These are phyloP conservation scores for Drosophila infuscata DNA, from an alignment of 2,888 invertebrate species.

Conservation along the genomic window DNA sequence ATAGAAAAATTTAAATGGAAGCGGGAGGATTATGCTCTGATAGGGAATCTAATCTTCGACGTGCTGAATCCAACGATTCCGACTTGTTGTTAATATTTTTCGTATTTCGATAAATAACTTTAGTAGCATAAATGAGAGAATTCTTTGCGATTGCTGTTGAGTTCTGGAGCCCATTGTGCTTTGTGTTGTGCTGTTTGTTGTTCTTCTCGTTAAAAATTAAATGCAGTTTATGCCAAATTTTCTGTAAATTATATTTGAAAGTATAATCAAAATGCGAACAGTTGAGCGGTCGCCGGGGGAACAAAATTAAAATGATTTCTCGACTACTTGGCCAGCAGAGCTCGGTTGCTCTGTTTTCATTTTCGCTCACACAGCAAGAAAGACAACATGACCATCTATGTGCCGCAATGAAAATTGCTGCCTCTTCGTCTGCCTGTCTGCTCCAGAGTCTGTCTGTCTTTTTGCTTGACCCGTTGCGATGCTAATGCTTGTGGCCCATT, in stretches of 20 bases:
- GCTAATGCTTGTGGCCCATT: slow-evolving; percentile 62
- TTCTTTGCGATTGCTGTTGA: slow-evolving; percentile 37
- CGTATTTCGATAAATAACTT: slow-evolving; percentile 13
- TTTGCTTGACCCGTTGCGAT: slow-evolving; percentile 53
- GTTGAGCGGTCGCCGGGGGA: slow-evolving; percentile 8
- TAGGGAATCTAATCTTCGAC: not conserved
- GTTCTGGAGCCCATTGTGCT: slow-evolving; percentile 11
- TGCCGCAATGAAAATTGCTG: slow-evolving; percentile 17
- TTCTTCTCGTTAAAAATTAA: slow-evolving; percentile 68
- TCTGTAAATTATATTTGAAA: slow-evolving; percentile 73
- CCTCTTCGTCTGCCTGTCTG: not conserved
- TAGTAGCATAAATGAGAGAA: slow-evolving; percentile 3
- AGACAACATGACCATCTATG: slow-evolving; percentile 4
- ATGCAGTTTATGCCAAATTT: slow-evolving; percentile 67
- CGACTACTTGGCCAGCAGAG: slow-evolving; percentile 40
- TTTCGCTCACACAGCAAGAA: slow-evolving; percentile 10
- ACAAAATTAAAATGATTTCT: slow-evolving; percentile 57
- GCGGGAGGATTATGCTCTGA: not conserved
- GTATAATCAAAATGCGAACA: slow-evolving; percentile 74
- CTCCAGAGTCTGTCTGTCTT: slow-evolving; percentile 1
- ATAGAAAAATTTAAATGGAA: not conserved
- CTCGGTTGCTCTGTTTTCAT: slow-evolving; percentile 10
- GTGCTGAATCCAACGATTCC: not conserved
- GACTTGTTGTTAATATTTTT: not conserved
- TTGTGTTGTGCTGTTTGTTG: slow-evolving; percentile 14